Evolutionary conservation across 2,797 vertebrate genomes (phyloP).

Genomic region (Syngnathus rostellatus): DNA sequence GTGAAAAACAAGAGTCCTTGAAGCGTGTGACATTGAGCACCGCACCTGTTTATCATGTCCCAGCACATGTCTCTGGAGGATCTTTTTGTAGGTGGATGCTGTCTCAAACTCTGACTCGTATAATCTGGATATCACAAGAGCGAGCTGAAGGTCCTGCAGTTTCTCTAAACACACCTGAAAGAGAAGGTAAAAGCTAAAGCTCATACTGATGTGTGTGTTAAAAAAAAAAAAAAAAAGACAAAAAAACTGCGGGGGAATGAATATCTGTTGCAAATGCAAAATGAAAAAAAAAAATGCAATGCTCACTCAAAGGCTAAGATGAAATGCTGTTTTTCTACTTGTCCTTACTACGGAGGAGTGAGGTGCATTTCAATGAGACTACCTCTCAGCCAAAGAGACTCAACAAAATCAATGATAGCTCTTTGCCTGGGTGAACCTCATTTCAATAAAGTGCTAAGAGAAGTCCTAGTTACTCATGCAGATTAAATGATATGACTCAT

Average conservation of each 20-base stretch:
- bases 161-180: constrained; percentile 91
- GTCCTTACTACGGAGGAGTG: constrained; percentile 27
- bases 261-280: constrained; percentile 6
- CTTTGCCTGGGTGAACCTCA: constrained; percentile 37
- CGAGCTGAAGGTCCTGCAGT: constrained; percentile 90
- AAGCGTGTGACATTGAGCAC: background rate
- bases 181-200: constrained; percentile 16
- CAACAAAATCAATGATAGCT: constrained; percentile 54
- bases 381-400: constrained; percentile 35
- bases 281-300: constrained; percentile 1
- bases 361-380: constrained; percentile 57
- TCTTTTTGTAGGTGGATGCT: constrained; percentile 82
- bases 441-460: constrained; percentile 54
- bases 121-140: constrained; percentile 89
- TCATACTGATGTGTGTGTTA: background rate
- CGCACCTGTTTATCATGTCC: constrained; percentile 70
- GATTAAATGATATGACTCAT: constrained; percentile 45
- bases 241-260: background rate
- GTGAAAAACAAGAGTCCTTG: constrained; percentile 12
- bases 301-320: constrained; percentile 15
- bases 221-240: background rate
- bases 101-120: constrained; percentile 93
- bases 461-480: constrained; percentile 44
- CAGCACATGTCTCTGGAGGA: constrained; percentile 84
- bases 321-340: constrained; percentile 21